Conservation (phyloP, 2,797 vertebrate species). For the Acrossocheilus wenchowensis region DNA sequence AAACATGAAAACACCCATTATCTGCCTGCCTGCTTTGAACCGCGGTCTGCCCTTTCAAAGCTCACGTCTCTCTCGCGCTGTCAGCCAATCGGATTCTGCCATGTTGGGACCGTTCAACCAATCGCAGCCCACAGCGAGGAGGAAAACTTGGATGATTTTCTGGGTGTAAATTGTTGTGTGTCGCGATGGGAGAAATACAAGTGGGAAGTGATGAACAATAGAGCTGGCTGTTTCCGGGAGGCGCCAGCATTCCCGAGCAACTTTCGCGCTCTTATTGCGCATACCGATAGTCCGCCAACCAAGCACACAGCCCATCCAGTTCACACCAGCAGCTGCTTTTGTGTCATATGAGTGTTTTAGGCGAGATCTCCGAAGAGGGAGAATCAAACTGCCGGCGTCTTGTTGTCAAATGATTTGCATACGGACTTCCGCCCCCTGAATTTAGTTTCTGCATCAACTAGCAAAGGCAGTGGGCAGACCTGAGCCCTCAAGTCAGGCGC, state of each 20-base stretch:
- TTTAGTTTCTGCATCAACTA: conserved; percentile 68
- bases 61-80: conserved; percentile 5
- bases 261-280: conserved; percentile 32
- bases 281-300: conserved; percentile 48
- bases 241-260: conserved; percentile 39
- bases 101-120: conserved; percentile 80
- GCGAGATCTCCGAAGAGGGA: not conserved
- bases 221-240: conserved; percentile 52
- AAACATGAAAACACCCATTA: not conserved
- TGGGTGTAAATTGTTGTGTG: conserved; percentile 41
- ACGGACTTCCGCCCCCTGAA: conserved; percentile 77
- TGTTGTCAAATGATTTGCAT: conserved; percentile 76
- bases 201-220: conserved; percentile 71
- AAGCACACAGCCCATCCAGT: not conserved
- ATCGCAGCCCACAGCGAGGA: conserved; percentile 63
- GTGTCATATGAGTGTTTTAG: conserved; percentile 10
- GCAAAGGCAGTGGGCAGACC: conserved; percentile 65
- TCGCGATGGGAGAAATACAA: conserved; percentile 68
- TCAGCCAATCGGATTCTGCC: conserved; percentile 79
- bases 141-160: conserved; percentile 61
- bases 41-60: conserved; percentile 62
- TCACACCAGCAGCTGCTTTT: not conserved
- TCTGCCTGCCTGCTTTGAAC: not conserved
- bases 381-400: conserved; percentile 42
- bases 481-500: conserved; percentile 62